Base-by-base conservation (phyloP, 1,140 invertebrate species). In the Reticulitermes speratus region DNA sequence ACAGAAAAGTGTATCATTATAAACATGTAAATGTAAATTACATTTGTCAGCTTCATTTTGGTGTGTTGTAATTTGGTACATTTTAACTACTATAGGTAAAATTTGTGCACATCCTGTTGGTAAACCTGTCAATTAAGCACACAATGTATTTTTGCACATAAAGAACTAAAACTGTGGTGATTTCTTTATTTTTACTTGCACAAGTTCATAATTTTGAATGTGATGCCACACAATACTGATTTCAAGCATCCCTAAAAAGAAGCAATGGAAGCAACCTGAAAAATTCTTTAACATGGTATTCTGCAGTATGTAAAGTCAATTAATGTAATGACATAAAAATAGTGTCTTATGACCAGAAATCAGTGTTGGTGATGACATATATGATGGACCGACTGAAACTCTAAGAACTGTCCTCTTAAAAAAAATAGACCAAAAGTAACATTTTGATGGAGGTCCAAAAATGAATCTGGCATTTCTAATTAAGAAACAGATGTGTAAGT, bases 31-130 rank as follows among this genome's bases (percentile, higher is more conserved):
- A 1, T 75, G 65, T 75, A 75, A 75, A 25, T 25, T n/a, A 3
- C 25, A 75, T 25, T 75, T 30, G n/a, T 75, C 2, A 7, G 30
- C n/a, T n/a, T 75, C 19, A 12, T 48, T 16, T 30, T 75, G 25
- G 65, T 75, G 65, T 75, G n/a, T 75, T 75, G 59, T 65, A 65
- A 65, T 65, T 65, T 65, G 25, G n/a, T 75, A 75, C n/a, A 75
- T 75, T 75, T 75, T 75, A 25, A 75, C 65, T 75, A 75, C n/a
- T 75, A 30, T 30, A 75, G n/a, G 65, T 75, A 75, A 75, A 55
- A 75, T 75, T 75, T 75, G 65, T 75, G 65, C n/a, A 30, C n/a
- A 75, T 75, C n/a, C n/a, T n/a, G 65, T 75, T 75, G 65, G 65
- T 75, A 75, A 30, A 75, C 14, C 65, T 75, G 65, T 75, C n/a